Base-by-base conservation (phyloP, 2,888 invertebrate species). In the Chrysolina haemoptera region DNA sequence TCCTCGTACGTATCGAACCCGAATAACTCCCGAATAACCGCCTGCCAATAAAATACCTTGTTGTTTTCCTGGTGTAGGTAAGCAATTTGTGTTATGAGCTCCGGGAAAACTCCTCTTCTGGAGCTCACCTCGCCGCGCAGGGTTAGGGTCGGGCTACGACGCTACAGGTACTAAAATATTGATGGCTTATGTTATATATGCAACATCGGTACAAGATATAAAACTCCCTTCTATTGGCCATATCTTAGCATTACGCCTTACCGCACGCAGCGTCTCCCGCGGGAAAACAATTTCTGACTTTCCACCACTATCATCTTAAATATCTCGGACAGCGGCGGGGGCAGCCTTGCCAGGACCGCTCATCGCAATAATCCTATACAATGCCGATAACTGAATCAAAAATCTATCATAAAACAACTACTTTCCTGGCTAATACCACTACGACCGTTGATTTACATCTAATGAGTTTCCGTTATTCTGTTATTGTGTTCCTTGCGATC, bases 171-270 rank as follows among this genome's bases (percentile, higher is more conserved):
- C 87, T 88, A 88, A 88, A 88, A 88, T 88, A 88, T 88, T 88
- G 88, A 88, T 86, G 86, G 83, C 84, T 81, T 83, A 83, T 78
- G 86, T 88, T 88, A 88, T 88, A 88, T 88, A 88, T 88, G 88
- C 88, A 87, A 87, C 88, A 88, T 87, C 87, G 87, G 88, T 88
- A 87, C 85, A 83, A 87, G 87, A 86, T 87, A 88, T 88, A 88
- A 88, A 88, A 88, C 88, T 86, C 85, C 85, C 86, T 85, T 85
- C 86, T 87, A 88, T 88, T 87, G 87, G 88, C 88, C 88, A 88
- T 88, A 88, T 88, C 88, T 88, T 88, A 88, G 86, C 87, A 87
- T 88, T 88, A 88, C 87, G 83, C 79, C 78, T 79, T 79, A 77
- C 82, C 83, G 80, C 82, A 82, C 81, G 85, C 85, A 84, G 84